Conservation (phyloP, 2,113 vertebrate genomes). For the Uria aalge region DNA sequence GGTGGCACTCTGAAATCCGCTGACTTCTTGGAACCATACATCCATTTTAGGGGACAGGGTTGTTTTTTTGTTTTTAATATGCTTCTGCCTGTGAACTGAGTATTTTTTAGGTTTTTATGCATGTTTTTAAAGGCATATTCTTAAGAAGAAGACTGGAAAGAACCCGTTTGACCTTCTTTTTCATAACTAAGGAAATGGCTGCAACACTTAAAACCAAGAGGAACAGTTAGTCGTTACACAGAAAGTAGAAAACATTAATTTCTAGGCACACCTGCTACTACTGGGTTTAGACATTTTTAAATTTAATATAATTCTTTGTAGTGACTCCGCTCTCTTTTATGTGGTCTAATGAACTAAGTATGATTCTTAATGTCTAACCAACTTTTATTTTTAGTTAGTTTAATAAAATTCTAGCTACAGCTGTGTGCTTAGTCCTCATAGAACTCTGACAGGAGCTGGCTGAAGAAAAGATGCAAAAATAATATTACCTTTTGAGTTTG, state of each 20-base stretch:
- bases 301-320: not conserved
- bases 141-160: not conserved
- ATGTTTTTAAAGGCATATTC: not conserved
- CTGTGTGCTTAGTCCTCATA: not conserved
- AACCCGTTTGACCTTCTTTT: not conserved
- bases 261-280: not conserved
- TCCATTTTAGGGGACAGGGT: not conserved
- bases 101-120: not conserved
- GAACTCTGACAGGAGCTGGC: not conserved
- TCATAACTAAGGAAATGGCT: not conserved
- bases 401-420: not conserved
- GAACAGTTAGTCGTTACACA: not conserved
- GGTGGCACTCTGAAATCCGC: not conserved
- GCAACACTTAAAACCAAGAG: not conserved
- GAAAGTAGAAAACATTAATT: not conserved
- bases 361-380: not conserved
- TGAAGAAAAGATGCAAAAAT: not conserved
- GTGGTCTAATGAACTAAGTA: not conserved
- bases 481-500: not conserved
- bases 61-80: not conserved
- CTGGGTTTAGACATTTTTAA: not conserved
- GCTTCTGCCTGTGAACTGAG: not conserved
- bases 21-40: not conserved
- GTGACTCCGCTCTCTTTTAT: not conserved
- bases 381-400: not conserved